Percentiles rank a stretch among this genome's conserved stretches.
Evolutionary conservation across 2,797 vertebrate genomes (phyloP).

Genomic region (Cossypha polioptera): DNA sequence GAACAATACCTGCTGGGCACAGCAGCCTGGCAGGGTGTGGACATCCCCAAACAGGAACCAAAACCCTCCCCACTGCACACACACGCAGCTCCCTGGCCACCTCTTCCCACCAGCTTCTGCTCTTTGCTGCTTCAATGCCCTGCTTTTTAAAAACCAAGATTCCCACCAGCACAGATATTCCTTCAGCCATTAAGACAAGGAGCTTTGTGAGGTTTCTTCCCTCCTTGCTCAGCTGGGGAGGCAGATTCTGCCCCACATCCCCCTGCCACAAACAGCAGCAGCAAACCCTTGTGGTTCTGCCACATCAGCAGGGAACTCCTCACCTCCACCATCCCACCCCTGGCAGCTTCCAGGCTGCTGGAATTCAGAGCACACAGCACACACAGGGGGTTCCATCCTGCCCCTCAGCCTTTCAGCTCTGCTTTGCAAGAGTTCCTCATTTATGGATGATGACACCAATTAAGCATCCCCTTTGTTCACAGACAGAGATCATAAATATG

Average conservation of each 20-base stretch:
- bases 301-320: neutral
- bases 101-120: neutral
- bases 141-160: rapidly evolving
- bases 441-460: neutral
- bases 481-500: neutral
- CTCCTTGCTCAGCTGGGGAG: neutral
- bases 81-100: neutral
- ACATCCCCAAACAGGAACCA: neutral
- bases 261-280: neutral
- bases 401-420: neutral
- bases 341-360: neutral
- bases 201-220: neutral
- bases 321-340: neutral
- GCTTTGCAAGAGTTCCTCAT: rapidly evolving
- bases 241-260: neutral
- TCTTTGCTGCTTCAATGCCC: neutral
- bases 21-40: neutral
- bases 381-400: neutral
- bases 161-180: neutral
- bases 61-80: neutral
- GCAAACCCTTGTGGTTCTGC: neutral
- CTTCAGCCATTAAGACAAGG: rapidly evolving
- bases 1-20: neutral
- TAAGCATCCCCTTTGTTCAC: neutral
- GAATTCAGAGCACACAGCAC: neutral